These are phyloP conservation scores for Ceratina japonica DNA, from an alignment of 1,140 invertebrate genomes.

Conservation along the genomic window DNA sequence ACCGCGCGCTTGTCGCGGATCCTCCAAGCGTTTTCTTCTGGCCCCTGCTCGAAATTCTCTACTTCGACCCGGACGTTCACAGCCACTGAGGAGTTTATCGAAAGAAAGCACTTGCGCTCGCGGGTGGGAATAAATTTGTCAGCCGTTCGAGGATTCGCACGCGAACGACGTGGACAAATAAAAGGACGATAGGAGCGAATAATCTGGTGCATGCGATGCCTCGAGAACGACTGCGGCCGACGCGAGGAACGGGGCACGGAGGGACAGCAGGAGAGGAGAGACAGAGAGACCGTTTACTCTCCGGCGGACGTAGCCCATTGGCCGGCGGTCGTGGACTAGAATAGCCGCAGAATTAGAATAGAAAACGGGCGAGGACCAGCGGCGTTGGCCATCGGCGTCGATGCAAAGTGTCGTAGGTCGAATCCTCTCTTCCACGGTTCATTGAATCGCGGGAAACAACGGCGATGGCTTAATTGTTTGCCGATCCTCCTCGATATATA, in stretches of 20 bases:
- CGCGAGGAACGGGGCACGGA: slow-evolving; percentile 50
- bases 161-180: slow-evolving; percentile 38
- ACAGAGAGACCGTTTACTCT: slow-evolving; percentile 7
- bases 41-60: too few species aligned
- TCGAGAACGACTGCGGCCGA: slow-evolving; percentile 61
- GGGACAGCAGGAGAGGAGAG: slow-evolving; percentile 28
- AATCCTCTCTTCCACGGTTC: neutral
- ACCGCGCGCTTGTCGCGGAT: too few species aligned
- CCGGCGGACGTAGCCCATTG: slow-evolving; percentile 57
- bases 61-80: too few species aligned
- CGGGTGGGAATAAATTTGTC: neutral
- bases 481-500: neutral
- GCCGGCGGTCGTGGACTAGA: slow-evolving; percentile 63
- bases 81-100: too few species aligned
- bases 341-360: slow-evolving; percentile 71
- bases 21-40: too few species aligned
- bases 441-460: neutral
- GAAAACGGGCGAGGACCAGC: slow-evolving; percentile 54
- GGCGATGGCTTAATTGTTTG: too few species aligned
- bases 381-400: slow-evolving; percentile 9
- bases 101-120: neutral
- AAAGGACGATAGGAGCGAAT: slow-evolving; percentile 36
- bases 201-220: slow-evolving; percentile 66
- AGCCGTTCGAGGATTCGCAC: neutral
- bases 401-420: neutral